Base-by-base conservation (phyloP, 1,140 invertebrate genomes). In the Tetraneura akinire region DNA sequence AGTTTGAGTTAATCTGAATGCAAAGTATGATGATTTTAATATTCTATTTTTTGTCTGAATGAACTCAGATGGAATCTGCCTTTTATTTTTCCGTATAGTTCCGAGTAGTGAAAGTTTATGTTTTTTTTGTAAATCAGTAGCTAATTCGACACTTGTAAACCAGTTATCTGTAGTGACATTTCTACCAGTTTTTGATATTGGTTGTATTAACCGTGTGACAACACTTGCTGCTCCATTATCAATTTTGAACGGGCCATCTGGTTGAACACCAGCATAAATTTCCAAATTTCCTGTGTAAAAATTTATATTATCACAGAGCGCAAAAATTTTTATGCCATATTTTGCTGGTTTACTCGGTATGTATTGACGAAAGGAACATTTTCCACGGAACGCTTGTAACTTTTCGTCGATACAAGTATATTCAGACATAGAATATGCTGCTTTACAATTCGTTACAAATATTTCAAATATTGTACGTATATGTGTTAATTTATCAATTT, bases 221-320 rank as follows among this genome's bases (percentile, higher is more conserved):
- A n/a, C n/a, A n/a, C n/a, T n/a, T n/a, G n/a, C n/a, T n/a, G n/a
- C n/a, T n/a, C n/a, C n/a, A 8, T 49, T 49, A 11, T 49, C 4
- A 49, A 49, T 11, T 49, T 49, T 11, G 47, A 42, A 80, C 51
- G 78, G 51, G 9, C 57, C 71, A 76, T 16, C 70, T n/a, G 80
- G 73, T 51, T 80, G 26, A 37, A 21, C 14, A n/a, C 81, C 81
- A 60, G 47, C 82, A 64, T 85, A 84, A 21, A 84, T 82, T 70
- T 84, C 84, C 29, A 84, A 42, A 78, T 84, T 84, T 18, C 13
- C 21, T 1, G 82, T 84, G 78, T 84, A 85, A 81, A 81, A 29
- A 11, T 6, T 64, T 32, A 29, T 32, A 16, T 16, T 29, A 13
- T 64, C 60, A 6, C 21, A 23, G 14, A 64, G 26, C 10, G 29